Conservation (phyloP, 2,888 invertebrate species). For the Dromius quadrimaculatus region DNA sequence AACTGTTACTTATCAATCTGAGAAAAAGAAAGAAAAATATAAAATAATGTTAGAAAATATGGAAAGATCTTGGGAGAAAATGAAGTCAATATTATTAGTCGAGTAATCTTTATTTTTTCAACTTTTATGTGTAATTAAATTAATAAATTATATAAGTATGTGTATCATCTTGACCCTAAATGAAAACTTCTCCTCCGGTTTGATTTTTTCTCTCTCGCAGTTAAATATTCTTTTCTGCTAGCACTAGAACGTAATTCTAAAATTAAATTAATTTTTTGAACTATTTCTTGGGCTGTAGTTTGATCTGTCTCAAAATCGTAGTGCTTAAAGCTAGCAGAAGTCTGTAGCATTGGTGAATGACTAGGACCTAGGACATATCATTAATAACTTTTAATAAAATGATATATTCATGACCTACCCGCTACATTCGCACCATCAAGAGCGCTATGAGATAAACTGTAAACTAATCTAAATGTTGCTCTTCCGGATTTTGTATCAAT, state of each 20-base stretch:
- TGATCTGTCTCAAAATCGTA: slow-evolving; percentile 90
- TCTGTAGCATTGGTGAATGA: slow-evolving; percentile 62
- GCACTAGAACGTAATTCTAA: slow-evolving; percentile 84
- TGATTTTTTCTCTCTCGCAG: slow-evolving; percentile 78
- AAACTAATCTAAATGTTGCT: slow-evolving; percentile 81
- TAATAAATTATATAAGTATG: slow-evolving; percentile 35
- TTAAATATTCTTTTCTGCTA: slow-evolving; percentile 85
- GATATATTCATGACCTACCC: slow-evolving; percentile 20
- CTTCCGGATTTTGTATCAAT: slow-evolving; percentile 81
- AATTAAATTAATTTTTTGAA: slow-evolving; percentile 88
- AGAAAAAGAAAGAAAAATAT: background rate
- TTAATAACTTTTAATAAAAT: background rate
- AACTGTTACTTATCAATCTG: background rate
- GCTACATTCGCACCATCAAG: slow-evolving; percentile 34
- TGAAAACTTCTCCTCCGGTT: slow-evolving; percentile 74
- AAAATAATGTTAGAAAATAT: background rate
- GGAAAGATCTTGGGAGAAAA: background rate
- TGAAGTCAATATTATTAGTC: background rate
- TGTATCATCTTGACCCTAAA: slow-evolving; percentile 57
- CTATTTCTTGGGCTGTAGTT: slow-evolving; percentile 82
- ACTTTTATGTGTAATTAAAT: slow-evolving; percentile 17
- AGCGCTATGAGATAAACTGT: slow-evolving; percentile 66
- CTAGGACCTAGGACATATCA: slow-evolving; percentile 56
- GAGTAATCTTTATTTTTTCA: background rate
- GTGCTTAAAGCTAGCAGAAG: slow-evolving; percentile 79